A percentile compares a stretch with the other conserved stretches of the same genome.
Conservation (phyloP, 2,888 invertebrate genomes). For the Deilephila porcellus region DNA sequence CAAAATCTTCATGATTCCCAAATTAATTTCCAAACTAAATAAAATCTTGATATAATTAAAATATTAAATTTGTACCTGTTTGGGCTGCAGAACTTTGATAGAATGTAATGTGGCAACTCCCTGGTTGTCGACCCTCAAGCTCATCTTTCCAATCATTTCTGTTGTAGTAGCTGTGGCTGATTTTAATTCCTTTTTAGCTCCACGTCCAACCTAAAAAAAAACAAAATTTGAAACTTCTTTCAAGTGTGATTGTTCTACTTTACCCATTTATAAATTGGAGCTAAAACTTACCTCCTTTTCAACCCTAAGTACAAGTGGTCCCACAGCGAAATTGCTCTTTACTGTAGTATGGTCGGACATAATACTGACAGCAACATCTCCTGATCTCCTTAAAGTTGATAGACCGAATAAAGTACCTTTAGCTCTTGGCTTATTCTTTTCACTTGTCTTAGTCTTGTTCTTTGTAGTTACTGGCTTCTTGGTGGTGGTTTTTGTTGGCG, state of each 20-base stretch:
- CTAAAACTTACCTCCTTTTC: conserved; percentile 87
- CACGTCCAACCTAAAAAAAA: conserved; percentile 87
- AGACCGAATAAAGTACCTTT: conserved; percentile 92
- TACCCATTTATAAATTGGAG: background rate
- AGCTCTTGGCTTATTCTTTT: conserved; percentile 86
- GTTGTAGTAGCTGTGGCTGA: conserved; percentile 95
- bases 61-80: conserved; percentile 86
- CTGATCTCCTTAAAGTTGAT: conserved; percentile 90
- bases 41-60: background rate
- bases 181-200: conserved; percentile 91
- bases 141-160: conserved; percentile 93
- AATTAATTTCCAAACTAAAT: background rate
- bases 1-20: background rate
- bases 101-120: conserved; percentile 93
- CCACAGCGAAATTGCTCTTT: conserved; percentile 91
- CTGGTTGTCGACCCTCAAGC: conserved; percentile 90
- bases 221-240: conserved; percentile 2
- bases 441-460: conserved; percentile 70
- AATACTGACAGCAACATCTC: conserved; percentile 92
- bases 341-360: conserved; percentile 92
- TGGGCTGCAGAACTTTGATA: conserved; percentile 93
- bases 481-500: conserved; percentile 66
- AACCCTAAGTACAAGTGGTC: conserved; percentile 91
- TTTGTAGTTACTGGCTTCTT: conserved; percentile 66
- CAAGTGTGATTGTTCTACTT: background rate